Conservation (phyloP, 2,797 vertebrate species). For the Cryptoprocta ferox region DNA sequence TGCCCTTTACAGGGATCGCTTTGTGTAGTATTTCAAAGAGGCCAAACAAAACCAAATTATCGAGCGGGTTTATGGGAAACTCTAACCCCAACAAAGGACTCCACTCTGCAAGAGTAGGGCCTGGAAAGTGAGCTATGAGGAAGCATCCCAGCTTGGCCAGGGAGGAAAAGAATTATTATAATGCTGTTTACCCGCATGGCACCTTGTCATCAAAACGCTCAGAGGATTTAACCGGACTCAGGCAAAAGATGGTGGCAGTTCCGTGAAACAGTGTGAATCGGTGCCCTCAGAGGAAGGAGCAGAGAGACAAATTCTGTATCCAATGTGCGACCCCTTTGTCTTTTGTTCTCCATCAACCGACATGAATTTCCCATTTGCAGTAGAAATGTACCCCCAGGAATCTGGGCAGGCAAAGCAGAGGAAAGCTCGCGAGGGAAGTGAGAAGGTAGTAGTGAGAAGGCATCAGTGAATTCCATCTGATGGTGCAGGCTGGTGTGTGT, state of each 20-base stretch:
- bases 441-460: background rate
- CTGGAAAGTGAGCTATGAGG: constrained; percentile 63
- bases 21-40: constrained; percentile 78
- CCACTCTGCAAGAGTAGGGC: constrained; percentile 32
- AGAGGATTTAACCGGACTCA: constrained; percentile 25
- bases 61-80: constrained; percentile 75
- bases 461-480: background rate
- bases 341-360: constrained; percentile 32
- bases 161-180: constrained; percentile 42
- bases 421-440: background rate
- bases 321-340: constrained; percentile 10
- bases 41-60: constrained; percentile 75
- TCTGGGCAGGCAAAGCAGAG: background rate
- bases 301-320: background rate
- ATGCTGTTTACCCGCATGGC: background rate
- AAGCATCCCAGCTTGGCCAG: background rate
- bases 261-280: background rate
- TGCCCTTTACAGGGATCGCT: constrained; percentile 72
- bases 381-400: constrained; percentile 20
- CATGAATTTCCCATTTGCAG: constrained; percentile 37
- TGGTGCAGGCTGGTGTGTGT: background rate
- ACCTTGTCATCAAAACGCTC: constrained; percentile 27
- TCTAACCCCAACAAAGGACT: constrained; percentile 72
- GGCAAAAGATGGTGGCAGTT: background rate
- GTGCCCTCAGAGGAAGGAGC: background rate